Conservation (phyloP, 2,888 invertebrate genomes). For the Peribatodes rhomboidaria region DNA sequence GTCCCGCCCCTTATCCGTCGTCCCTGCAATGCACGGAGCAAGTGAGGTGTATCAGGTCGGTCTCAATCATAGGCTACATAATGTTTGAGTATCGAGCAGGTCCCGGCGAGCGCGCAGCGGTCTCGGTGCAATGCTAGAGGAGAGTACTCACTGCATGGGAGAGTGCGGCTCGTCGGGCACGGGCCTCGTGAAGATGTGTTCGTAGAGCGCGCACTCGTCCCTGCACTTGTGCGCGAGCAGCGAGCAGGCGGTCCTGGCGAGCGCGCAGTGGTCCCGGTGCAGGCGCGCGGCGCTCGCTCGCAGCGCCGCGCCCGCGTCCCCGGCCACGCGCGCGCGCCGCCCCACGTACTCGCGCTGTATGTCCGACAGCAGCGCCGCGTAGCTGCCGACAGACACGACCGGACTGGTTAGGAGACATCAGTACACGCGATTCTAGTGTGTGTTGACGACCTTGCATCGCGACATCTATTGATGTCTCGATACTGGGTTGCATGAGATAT, state of each 20-base stretch:
- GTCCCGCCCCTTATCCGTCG: too few relatives aligned
- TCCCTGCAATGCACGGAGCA: too few relatives aligned
- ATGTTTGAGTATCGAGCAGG: slow-evolving; percentile 89
- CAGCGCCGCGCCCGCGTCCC: slow-evolving; percentile 87
- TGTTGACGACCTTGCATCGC: too few relatives aligned
- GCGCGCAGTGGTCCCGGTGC: slow-evolving; percentile 96
- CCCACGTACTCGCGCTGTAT: slow-evolving; percentile 94
- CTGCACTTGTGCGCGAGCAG: slow-evolving; percentile 97
- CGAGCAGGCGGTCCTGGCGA: slow-evolving; percentile 76
- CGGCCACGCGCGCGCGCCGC: slow-evolving; percentile 90
- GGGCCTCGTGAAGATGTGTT: slow-evolving; percentile 93
- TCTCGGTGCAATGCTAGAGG: slow-evolving; percentile 95
- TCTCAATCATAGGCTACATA: too few relatives aligned
- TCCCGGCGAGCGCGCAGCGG: slow-evolving; percentile 89
- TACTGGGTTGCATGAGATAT: too few relatives aligned
- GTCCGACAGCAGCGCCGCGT: slow-evolving; percentile 90
- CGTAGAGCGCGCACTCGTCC: slow-evolving; percentile 96
- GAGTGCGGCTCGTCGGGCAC: slow-evolving; percentile 87
- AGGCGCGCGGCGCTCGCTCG: slow-evolving; percentile 91
- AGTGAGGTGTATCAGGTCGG: too few relatives aligned
- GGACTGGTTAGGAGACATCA: slow-evolving; percentile 57
- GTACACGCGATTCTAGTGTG: too few relatives aligned
- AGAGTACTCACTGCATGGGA: slow-evolving; percentile 87
- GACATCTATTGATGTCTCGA: too few relatives aligned
- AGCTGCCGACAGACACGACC: slow-evolving; percentile 69